These are phyloP conservation scores for Chrysaora quinquecirrha DNA, from an alignment of 30 jellyfish, hydroid and myxozoan genomes.

Conservation along the genomic window DNA sequence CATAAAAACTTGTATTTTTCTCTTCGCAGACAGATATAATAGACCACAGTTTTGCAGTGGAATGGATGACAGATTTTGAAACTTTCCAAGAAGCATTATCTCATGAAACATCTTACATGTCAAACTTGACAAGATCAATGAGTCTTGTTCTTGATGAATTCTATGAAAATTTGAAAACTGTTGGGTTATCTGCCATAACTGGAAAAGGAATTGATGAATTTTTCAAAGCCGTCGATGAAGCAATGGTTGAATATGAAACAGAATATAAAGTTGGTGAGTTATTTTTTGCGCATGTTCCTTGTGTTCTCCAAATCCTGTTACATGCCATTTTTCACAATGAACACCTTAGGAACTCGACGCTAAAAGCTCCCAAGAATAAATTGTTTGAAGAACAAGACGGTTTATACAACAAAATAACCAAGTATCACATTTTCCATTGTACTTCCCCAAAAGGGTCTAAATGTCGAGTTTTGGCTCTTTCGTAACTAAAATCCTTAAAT, in stretches of 20 bases:
- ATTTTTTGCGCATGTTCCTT: too few relatives aligned
- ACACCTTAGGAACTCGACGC: too few relatives aligned
- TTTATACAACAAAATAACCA: too few relatives aligned
- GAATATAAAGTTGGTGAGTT: constrained; percentile 82
- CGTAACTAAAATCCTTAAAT: too few relatives aligned
- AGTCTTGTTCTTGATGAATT: constrained; percentile 96
- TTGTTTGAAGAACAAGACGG: too few relatives aligned
- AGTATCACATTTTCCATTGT: too few relatives aligned
- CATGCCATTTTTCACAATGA: too few relatives aligned
- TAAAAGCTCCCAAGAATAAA: too few relatives aligned
- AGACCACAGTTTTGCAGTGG: constrained; percentile 83
- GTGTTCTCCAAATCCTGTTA: too few relatives aligned
- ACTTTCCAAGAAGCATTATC: constrained; percentile 91
- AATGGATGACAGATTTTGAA: constrained; percentile 98
- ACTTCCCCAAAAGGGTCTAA: too few relatives aligned
- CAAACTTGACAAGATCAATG: constrained; percentile 93
- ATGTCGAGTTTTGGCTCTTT: too few relatives aligned
- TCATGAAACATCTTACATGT: constrained; percentile 82
- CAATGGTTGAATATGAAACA: constrained; percentile 81
- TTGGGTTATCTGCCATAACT: constrained; percentile 90
- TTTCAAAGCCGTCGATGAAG: constrained; percentile 79
- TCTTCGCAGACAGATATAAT: constrained; percentile 81
- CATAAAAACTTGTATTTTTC: too few relatives aligned
- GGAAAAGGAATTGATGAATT: constrained; percentile 90
- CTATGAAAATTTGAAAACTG: constrained; percentile 81